Evolutionary conservation across 23 tunicate species (phyloP).

Genomic region (Halocynthia aurantium): DNA sequence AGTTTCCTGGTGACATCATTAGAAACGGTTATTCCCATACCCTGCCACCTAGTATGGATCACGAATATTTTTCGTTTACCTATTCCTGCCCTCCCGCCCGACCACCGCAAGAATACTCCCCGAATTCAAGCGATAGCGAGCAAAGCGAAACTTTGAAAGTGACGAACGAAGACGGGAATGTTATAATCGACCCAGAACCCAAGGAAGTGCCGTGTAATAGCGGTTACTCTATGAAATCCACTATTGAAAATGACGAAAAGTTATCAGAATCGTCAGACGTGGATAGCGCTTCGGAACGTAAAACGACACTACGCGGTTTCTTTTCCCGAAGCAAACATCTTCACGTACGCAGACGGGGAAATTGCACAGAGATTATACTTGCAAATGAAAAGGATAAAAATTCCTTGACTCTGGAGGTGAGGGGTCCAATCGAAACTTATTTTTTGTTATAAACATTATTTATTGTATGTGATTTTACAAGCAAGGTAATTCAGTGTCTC

Average conservation of each 20-base stretch:
- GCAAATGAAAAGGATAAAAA: slow-evolving; percentile 40
- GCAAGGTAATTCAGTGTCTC: too few relatives aligned
- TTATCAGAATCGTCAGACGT: background rate
- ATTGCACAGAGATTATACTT: slow-evolving; percentile 67
- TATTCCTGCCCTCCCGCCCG: background rate
- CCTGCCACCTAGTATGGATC: slow-evolving; percentile 9
- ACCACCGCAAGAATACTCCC: background rate
- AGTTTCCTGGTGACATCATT: background rate
- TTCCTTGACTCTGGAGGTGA: slow-evolving; percentile 51
- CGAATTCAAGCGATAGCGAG: background rate
- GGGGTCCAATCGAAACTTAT: background rate
- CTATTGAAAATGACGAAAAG: background rate
- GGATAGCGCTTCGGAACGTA: too few relatives aligned
- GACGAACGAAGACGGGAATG: background rate
- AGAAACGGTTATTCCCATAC: background rate
- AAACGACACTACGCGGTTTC: background rate
- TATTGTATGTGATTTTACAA: too few relatives aligned
- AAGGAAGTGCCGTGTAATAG: background rate
- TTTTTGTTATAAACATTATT: too few relatives aligned
- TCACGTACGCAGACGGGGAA: slow-evolving; percentile 37
- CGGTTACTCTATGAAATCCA: background rate
- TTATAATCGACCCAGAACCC: background rate
- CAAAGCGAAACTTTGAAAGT: background rate
- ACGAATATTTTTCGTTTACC: slow-evolving; percentile 12
- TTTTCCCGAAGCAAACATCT: slow-evolving; percentile 29